Evolutionary conservation across 2,888 invertebrate species (phyloP).

Genomic region (Troides oblongomaculatus): DNA sequence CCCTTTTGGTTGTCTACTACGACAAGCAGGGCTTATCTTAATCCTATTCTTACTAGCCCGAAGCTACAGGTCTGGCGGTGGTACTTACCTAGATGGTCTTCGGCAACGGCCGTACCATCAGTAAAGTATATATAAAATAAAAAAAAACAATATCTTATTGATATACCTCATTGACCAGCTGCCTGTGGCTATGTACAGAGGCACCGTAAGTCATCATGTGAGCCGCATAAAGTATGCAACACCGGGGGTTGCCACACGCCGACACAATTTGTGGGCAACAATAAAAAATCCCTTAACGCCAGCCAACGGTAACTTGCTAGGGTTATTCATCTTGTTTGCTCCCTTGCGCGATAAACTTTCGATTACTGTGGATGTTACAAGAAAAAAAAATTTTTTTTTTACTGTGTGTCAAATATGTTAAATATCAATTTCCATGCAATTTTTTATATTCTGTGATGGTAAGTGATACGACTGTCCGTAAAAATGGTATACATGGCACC

Average conservation of each 20-base stretch:
- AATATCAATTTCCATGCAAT: no score
- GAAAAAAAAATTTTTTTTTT: not conserved
- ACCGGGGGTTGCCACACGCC: constrained; percentile 55
- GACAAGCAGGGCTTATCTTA: no score
- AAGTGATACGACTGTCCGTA: no score
- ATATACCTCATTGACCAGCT: constrained; percentile 6
- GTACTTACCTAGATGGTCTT: no score
- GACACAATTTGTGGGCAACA: constrained; percentile 74
- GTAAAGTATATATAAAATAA: no score
- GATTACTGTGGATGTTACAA: constrained; percentile 47
- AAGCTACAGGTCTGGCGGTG: no score
- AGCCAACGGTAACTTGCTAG: constrained; percentile 64
- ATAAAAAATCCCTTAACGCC: constrained; percentile 78
- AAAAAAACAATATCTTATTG: not conserved
- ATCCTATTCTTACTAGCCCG: no score
- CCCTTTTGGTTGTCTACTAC: no score
- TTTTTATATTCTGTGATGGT: no score
- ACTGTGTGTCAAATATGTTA: no score
- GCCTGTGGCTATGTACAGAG: not conserved
- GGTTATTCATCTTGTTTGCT: constrained; percentile 76
- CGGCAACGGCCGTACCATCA: no score
- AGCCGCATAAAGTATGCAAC: constrained; percentile 68
- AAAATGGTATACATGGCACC: no score
- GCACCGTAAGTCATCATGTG: constrained; percentile 41
- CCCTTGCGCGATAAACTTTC: constrained; percentile 50